Evolutionary conservation across 1,140 invertebrate species (phyloP), one percentile per base, ranked within the genome.

Genomic region (Drosophila busckii): DNA sequence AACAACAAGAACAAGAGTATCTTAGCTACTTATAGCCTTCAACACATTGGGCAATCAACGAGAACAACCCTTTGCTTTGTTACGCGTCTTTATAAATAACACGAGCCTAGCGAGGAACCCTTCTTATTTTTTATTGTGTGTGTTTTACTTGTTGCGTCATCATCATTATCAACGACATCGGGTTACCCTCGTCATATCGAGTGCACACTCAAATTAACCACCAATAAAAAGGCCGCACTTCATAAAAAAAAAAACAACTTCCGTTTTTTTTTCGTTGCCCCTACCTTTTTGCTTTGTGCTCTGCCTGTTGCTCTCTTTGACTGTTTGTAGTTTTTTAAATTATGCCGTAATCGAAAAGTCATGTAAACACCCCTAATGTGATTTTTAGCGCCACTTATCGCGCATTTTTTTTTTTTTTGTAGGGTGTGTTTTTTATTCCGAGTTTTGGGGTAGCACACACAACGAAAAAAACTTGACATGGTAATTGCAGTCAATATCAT

Each of bases 141-240:
- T 22, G 19, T 13, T 28, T 50, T 9, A 63, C 60, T 63, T 80
- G 73, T 80, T 80, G 73, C 73, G 69, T 80, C 73, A 80, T 58
- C 35, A 38, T 49, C 37, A 35, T 55, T 13, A 10, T 35, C 53
- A 17, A 41, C 34, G 13, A 22, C 54, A 42, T 48, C 20, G 54
- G 22, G 44, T 23, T 68, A 78, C 73, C 73, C 75, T 80, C 73
- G 46, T 80, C 73, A 80, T 4, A 49, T 45, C 12, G 68, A 71
- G 73, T 59, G 38, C 53, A 23, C 50, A 64, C 73, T 73, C 75
- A 73, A 80, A 80, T 80, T 82, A 80, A 80, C 73, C 75, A 80
- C 73, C 73, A 80, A 80, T 80, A 80, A 80, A 80, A 80, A 80
- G 68, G 73, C 65, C 61, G 63, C 73, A 80, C 73, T 80, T 82